Base-by-base conservation (phyloP, 2,888 invertebrate species). In the Drosophila bunnanda region DNA sequence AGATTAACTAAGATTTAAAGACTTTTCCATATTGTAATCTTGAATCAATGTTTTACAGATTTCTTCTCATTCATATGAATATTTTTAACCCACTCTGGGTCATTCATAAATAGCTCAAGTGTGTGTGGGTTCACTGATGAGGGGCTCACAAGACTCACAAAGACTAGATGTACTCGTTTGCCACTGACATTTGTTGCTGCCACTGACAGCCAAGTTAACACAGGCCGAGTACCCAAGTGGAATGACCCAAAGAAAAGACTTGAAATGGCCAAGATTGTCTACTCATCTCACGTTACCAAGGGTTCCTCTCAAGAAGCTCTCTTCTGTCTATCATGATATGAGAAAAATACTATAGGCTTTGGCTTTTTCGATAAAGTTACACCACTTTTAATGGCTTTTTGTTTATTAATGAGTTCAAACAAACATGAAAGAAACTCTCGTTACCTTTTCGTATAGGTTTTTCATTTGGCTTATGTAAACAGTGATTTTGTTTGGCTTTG, bases 151-250 rank as follows among this genome's bases (percentile, higher is more conserved):
- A 43, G 22, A 22, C 41, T 41, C 46, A 48, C 20, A 65, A 34
- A 62, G 48, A 48, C 66, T 17, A 39, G 20, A 46, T 39, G 38
- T 25, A 69, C n/a, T n/a, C n/a, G n/a, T 25, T 4, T 69, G 66
- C 25, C 66, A 32, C 41, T 52, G 65, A 68, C 65, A 69, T 69
- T 66, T 66, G 65, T 69, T 54, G 65, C 65, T 66, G 65, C 70
- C 69, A 13, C 39, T 57, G 58, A 57, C 71, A 71, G 58, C 9
- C 58, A 56, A 38, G 53, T 32, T 61, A 38, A 15, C 62, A 25
- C 20, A 39, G 32, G 8, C 8, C 6, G 32, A 4, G 46, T 39
- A 48, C 25, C 39, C 71, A 56, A 56, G 58, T 57, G 39, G 58
- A 71, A 67, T 70, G 71, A 46, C 46, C 66, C 59, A 70, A 57